phyloP scores from a whole-genome alignment of 2,113 vertebrate genomes.

The Otolemur garnettii region DNA sequence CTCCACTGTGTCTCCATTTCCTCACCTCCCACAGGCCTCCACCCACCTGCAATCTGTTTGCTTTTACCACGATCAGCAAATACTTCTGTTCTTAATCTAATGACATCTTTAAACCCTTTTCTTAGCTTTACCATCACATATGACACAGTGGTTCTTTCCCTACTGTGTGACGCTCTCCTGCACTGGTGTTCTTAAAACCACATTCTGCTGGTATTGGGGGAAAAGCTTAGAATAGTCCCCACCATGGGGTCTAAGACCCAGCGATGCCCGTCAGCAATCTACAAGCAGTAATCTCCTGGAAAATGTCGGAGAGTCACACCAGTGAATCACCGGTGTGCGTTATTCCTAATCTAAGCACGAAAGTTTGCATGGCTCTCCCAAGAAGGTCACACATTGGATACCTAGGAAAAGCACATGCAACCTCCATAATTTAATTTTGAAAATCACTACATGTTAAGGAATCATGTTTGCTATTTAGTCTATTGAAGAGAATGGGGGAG shows the following conservation, averaged over 20 bases:
- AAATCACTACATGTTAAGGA: background rate
- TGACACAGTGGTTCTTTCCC: background rate
- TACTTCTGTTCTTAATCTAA: conserved; percentile 74
- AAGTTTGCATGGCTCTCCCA: background rate
- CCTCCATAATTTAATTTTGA: background rate
- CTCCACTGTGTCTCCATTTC: conserved; percentile 48
- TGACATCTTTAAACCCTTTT: conserved; percentile 57
- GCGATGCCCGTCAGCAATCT: background rate
- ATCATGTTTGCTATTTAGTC: conserved; percentile 12
- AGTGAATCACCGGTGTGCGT: background rate
- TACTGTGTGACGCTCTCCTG: background rate
- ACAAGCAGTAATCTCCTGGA: background rate
- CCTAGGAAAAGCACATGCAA: background rate
- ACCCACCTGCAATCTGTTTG: conserved; percentile 77
- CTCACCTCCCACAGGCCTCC: conserved; percentile 73
- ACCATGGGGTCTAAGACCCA: background rate
- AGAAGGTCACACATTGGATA: background rate
- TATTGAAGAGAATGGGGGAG: background rate
- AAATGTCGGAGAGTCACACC: background rate
- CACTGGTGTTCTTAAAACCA: background rate
- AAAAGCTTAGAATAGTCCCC: background rate
- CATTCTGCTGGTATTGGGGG: background rate
- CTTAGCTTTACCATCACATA: conserved; percentile 25
- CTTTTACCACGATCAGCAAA: conserved; percentile 67
- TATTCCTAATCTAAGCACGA: background rate